Evolutionary conservation across 2,888 invertebrate genomes (phyloP).

Genomic region (Heliconius charithonia): DNA sequence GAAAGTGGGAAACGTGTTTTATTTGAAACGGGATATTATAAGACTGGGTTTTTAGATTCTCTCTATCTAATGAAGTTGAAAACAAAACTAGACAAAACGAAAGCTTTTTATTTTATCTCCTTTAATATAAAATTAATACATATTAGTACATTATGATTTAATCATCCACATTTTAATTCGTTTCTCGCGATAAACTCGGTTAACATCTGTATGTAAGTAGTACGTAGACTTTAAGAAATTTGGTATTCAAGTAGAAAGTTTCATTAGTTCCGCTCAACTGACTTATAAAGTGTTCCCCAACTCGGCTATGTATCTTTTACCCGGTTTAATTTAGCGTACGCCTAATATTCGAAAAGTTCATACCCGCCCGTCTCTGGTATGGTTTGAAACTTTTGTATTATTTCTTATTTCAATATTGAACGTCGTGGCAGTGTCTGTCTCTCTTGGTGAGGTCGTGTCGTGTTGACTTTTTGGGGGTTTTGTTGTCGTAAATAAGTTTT

Average conservation of each 20-base stretch:
- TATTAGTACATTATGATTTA: background rate
- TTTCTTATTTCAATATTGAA: constrained; percentile 26
- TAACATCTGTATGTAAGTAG: constrained; percentile 7
- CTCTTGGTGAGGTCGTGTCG: background rate
- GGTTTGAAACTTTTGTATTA: constrained; percentile 14
- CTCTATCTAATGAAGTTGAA: too few relatives aligned
- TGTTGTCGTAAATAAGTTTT: background rate
- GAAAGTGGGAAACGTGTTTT: too few relatives aligned
- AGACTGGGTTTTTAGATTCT: too few relatives aligned
- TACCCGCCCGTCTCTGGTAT: constrained; percentile 10
- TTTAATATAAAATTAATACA: background rate
- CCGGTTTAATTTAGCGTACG: constrained; percentile 27
- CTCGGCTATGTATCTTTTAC: constrained; percentile 38
- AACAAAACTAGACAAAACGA: too few relatives aligned
- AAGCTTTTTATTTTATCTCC: too few relatives aligned
- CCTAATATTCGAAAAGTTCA: constrained; percentile 35
- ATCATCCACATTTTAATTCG: constrained; percentile 7
- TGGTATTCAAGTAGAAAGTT: constrained; percentile 41
- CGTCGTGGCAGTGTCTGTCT: background rate
- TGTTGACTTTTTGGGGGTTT: constrained; percentile 7
- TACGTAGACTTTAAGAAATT: constrained; percentile 32
- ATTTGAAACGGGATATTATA: too few relatives aligned
- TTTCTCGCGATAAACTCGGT: constrained; percentile 5
- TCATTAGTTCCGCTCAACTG: constrained; percentile 39
- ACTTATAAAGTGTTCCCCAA: constrained; percentile 36